Evolutionary conservation across 1,140 invertebrate genomes (phyloP).

Genomic region (Brachionus calyciflorus): DNA sequence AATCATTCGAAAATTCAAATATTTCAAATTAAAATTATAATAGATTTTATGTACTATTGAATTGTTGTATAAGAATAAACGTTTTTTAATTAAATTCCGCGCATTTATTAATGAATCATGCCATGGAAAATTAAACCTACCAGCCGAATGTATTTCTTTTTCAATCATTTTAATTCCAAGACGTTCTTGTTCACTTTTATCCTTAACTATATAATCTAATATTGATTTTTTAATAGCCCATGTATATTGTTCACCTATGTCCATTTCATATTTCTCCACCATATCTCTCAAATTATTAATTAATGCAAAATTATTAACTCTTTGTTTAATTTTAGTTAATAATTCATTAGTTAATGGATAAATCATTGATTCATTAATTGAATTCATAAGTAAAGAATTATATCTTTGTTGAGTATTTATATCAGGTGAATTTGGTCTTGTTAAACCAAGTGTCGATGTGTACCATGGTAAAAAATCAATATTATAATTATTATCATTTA

Average conservation of each 20-base stretch:
- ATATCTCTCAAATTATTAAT: slow-evolving; percentile 51
- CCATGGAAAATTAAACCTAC: slow-evolving; percentile 77
- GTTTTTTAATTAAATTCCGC: slow-evolving; percentile 67
- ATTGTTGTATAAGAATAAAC: slow-evolving; percentile 66
- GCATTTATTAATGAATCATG: slow-evolving; percentile 65
- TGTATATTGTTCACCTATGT: slow-evolving; percentile 67
- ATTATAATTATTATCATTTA: not conserved
- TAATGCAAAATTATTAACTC: slow-evolving; percentile 40
- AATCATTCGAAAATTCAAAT: slow-evolving; percentile 13
- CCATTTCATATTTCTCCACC: slow-evolving; percentile 50
- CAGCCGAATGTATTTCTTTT: slow-evolving; percentile 57
- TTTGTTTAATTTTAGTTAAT: slow-evolving; percentile 44
- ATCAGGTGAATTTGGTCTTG: slow-evolving; percentile 60
- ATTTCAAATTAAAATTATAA: slow-evolving; percentile 5
- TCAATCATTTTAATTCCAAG: slow-evolving; percentile 67
- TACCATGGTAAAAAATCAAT: slow-evolving; percentile 18
- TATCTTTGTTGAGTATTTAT: slow-evolving; percentile 55
- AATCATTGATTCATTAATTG: slow-evolving; percentile 56
- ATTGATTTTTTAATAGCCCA: slow-evolving; percentile 67
- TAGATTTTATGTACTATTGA: slow-evolving; percentile 51
- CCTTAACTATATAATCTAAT: slow-evolving; percentile 71
- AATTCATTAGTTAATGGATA: slow-evolving; percentile 55
- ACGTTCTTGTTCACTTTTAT: slow-evolving; percentile 66
- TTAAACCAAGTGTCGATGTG: slow-evolving; percentile 9
- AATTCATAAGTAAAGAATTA: slow-evolving; percentile 62